These are phyloP conservation scores for Neopelma chrysocephalum DNA, from an alignment of 2,797 vertebrate genomes.

Conservation along the genomic window DNA sequence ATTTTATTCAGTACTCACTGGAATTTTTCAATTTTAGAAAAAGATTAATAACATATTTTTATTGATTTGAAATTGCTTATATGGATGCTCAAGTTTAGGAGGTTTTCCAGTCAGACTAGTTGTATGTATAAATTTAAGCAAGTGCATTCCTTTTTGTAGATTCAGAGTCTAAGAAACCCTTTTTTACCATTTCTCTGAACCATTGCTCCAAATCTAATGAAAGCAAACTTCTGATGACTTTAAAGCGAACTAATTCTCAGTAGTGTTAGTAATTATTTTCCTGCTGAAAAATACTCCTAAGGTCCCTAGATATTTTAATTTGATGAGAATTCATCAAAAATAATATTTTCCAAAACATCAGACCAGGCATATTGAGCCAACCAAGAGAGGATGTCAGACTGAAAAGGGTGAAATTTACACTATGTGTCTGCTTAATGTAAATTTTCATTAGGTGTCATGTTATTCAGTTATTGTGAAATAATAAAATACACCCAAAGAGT, in stretches of 20 bases:
- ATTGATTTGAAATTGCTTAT: neutral
- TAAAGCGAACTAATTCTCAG: neutral
- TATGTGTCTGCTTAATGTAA: neutral
- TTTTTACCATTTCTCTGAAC: neutral
- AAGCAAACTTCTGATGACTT: neutral
- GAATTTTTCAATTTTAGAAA: neutral
- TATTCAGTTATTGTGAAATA: neutral
- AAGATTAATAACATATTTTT: neutral
- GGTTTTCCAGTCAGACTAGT: neutral
- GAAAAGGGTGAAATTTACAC: neutral
- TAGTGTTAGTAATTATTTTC: neutral
- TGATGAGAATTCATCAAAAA: neutral
- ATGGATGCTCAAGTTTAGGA: neutral
- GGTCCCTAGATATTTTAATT: neutral
- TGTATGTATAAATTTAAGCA: neutral
- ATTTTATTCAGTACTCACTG: neutral
- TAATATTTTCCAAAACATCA: neutral
- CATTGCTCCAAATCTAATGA: neutral
- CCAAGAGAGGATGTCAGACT: neutral
- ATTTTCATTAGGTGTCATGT: slow-evolving; percentile 8
- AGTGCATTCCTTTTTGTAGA: neutral
- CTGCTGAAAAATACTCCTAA: neutral
- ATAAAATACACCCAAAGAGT: slow-evolving; percentile 5
- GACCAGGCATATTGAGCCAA: neutral
- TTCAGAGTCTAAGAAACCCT: neutral